These are phyloP conservation scores for Tetragnatha versicolor DNA, from an alignment of 1,140 invertebrate genomes.

Conservation along the genomic window DNA sequence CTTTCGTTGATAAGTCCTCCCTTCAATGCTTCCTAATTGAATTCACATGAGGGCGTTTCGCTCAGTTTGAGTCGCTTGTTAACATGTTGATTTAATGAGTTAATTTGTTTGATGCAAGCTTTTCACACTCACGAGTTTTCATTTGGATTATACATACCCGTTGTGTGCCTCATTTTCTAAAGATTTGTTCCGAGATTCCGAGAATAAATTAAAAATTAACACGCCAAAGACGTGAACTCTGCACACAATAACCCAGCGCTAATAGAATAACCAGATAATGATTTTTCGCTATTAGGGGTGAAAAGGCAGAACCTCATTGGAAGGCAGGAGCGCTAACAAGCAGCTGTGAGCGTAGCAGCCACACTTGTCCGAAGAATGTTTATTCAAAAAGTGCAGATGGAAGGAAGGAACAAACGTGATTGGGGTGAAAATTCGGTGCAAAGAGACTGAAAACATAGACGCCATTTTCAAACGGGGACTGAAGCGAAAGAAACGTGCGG, in stretches of 20 bases:
- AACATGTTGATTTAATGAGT: slow-evolving; percentile 11
- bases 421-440: neutral
- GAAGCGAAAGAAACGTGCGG: neutral
- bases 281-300: slow-evolving; percentile 6
- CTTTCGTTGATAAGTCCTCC: neutral
- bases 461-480: slow-evolving; percentile 6
- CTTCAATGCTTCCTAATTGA: neutral
- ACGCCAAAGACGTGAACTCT: neutral
- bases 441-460: slow-evolving; percentile 7
- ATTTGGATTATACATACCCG: neutral
- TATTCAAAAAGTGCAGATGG: neutral
- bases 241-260: slow-evolving; percentile 1
- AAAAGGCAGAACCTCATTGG: neutral
- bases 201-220: slow-evolving; percentile 9
- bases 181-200: neutral
- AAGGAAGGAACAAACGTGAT: slow-evolving; percentile 1
- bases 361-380: neutral
- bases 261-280: slow-evolving; percentile 21
- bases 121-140: neutral
- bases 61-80: neutral
- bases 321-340: slow-evolving; percentile 7
- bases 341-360: neutral
- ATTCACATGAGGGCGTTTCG: neutral
- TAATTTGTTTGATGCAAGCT: slow-evolving; percentile 1
- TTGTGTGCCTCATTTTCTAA: slow-evolving; percentile 1